Base-by-base conservation (phyloP, 2,797 vertebrate genomes). In the Pampus argenteus region DNA sequence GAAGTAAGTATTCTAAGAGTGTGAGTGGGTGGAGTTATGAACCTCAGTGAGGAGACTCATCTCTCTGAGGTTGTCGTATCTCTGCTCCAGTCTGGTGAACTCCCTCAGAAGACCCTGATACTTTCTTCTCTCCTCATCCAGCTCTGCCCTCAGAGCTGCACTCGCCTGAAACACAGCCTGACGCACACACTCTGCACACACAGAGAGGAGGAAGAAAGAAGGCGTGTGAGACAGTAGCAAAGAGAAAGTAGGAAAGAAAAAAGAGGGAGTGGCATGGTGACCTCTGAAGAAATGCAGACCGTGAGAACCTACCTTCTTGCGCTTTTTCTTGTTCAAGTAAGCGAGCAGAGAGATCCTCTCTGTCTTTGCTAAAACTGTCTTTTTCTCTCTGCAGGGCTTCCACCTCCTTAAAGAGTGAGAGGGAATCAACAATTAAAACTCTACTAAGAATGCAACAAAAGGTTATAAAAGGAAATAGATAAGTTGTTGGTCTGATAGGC, bases 61-160 rank as follows among this genome's bases (percentile, higher is more conserved):
- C 67, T 95, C 95, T 28, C 86, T 70, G 36, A 95, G 91, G 91
- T 95, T 95, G 83, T 95, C 94, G 0, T 92, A 95, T 93, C 93
- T 88, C 85, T 95, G 96, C 89, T 96, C 95, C 83, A 95, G 90
- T 23, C 92, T 82, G 56, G 89, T 88, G 13, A 95, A 95, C 28
- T 96, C 95, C 75, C 92, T 93, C 86, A 96, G 89, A 76, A 96
- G 91, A 57, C 92, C 91, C 88, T 94, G 95, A 78, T 95, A 96
- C 60, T 92, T 92, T 0, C 89, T 88, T 76, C 91, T 86, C 82
- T 97, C 95, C 67, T 95, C 94, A 22, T 95, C 94, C 85, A 96
- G 84, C 83, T 95, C 93, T 2, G 76, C 76, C 81, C 47, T 89
- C 51, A 95, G 86, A 51, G 83, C 78, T 34, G 28, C 82, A 42